Evolutionary conservation across 2,888 invertebrate species (phyloP), one percentile per base, ranked within the genome.

Genomic region (Ophion obscuratus): DNA sequence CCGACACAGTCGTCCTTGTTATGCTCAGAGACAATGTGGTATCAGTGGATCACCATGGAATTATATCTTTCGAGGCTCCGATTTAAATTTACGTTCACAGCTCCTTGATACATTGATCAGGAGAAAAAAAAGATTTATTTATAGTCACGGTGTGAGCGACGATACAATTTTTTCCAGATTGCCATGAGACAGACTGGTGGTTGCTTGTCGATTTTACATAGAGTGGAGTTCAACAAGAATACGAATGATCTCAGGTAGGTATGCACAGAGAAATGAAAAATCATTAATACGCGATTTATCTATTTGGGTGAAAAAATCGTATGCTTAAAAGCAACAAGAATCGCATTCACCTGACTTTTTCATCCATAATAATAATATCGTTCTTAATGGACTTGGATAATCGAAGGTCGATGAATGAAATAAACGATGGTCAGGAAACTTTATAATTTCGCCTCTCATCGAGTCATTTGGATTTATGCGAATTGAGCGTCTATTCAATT

Each of bases 41-140:
- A 67, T 81, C 77, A 73, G 67, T 61, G 27, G 73, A 81, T 84
- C 76, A 10, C 81, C 76, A 77, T 67, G 81, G 47, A 73, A 68
- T 66, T 24, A 79, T 66, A 61, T 59, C 40, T 53, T 79, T 83
- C 78, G 78, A 68, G 44, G 66, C 44, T n/a, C 17, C 7, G 17
- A 70, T 83, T 47, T 47, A 24, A 73, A 62, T 61, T 47, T 5
- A 68, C 57, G 57, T 31, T 27, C 2, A 9, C 20, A 59, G 17
- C 40, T 27, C 47, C 17, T n/a, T 40, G 24, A 47, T 75, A 24
- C 62, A 11, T 62, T 64, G 47, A 20, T 71, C 44, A 2, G 24
- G n/a, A 71, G n/a, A 66, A 57, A 17, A 79, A 79, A 62, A 27
- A 6, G 36, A 20, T 44, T 40, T 44, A 57, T 61, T 27, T 59